Percentiles rank a stretch among this genome's conserved stretches.
These are phyloP conservation scores for Rachycentron canadum DNA, from an alignment of 2,797 vertebrate genomes.

Conservation along the genomic window DNA sequence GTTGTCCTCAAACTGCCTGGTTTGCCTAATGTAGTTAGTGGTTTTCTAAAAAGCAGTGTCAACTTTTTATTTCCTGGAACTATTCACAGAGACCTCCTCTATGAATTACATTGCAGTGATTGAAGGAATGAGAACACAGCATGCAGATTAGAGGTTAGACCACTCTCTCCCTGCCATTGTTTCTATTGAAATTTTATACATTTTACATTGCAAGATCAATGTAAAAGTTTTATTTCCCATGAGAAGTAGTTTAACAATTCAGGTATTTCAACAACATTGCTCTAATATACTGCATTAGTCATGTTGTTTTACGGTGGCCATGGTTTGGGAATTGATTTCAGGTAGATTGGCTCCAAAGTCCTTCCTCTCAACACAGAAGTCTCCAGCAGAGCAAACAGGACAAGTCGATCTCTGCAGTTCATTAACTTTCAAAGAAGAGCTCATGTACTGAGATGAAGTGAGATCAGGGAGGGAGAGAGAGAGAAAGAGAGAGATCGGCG, in stretches of 20 bases:
- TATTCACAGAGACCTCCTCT: not conserved
- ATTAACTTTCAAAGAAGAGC: slow-evolving; percentile 76
- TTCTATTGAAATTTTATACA: not conserved
- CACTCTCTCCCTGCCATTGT: not conserved
- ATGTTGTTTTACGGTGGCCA: slow-evolving; percentile 4
- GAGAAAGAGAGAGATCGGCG: slow-evolving; percentile 32
- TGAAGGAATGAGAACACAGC: not conserved
- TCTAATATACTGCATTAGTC: not conserved
- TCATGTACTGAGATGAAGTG: slow-evolving; percentile 56
- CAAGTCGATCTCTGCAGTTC: slow-evolving; percentile 72
- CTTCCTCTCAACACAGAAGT: slow-evolving; percentile 33
- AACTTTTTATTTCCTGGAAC: not conserved
- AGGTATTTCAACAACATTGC: not conserved
- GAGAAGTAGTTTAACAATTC: not conserved
- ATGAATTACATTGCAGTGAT: not conserved
- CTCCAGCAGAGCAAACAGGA: slow-evolving; percentile 55
- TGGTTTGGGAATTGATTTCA: slow-evolving; percentile 37
- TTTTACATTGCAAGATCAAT: not conserved
- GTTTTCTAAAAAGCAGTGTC: slow-evolving; percentile 11
- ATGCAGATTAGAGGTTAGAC: not conserved
- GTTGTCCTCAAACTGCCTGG: not conserved
- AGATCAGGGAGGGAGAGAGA: slow-evolving; percentile 55
- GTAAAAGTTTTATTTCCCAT: not conserved
- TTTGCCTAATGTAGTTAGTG: slow-evolving; percentile 3
- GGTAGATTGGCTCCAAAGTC: slow-evolving; percentile 39